Base-by-base conservation (phyloP, 2,113 vertebrate genomes). In the Lasiurus borealis region DNA sequence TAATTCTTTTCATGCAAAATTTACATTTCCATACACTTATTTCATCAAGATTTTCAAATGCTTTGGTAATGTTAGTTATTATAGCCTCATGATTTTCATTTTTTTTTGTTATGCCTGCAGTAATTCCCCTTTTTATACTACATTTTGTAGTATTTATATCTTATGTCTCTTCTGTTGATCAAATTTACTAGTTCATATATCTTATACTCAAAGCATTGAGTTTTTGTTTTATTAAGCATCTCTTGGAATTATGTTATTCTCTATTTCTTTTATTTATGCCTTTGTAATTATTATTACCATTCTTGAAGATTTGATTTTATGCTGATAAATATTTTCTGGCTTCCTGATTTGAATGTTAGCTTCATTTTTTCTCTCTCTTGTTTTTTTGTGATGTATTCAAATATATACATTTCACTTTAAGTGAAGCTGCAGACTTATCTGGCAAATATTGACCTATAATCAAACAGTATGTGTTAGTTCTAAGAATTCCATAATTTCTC, bases 11-110 rank as follows among this genome's bases (percentile, higher is more conserved):
- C 29, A 46, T 80, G 23, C 3, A 85, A 89, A 64, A 54, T 50
- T 68, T 87, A 7, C 81, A 31, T 40, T 76, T 83, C 16, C 50
- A 76, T 27, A 83, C 40, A 36, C 83, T 46, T 78, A 69, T 69
- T 72, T 52, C 12, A 86, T 54, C 5, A 92, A 84, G 31, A 76
- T 87, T 82, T 95, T 75, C 31, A 81, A 73, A 86, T 54, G 44
- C 5, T 73, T 88, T 50, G 23, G 18, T 48, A 88, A 44, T 75
- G 12, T 66, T 78, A 52, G 10, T 85, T 46, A 72, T 76, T 72
- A 68, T 50, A 86, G 19, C 8, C 6, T 48, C 40, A 62, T 48
- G 72, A 57, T 69, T 81, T 86, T 86, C 75, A 34, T 75, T 50
- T 15, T 15, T 15, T 15, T 68, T 59, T 90, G 23, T 6, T 90